Conservation (phyloP, 2,888 invertebrate species). For the Ophioninae sp. region DNA sequence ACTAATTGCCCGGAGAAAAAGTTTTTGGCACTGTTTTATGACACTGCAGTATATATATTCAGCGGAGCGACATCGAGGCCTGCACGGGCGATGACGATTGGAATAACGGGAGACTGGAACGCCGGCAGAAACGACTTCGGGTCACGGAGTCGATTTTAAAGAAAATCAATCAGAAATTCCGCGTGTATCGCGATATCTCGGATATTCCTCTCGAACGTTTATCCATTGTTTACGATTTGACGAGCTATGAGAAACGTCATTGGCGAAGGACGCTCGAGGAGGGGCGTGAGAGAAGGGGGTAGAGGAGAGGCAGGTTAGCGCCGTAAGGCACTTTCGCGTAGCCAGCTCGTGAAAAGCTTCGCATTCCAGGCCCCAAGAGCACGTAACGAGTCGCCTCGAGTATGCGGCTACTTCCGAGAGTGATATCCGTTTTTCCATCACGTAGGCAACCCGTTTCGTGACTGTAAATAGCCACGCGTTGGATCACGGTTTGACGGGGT, state of each 20-base stretch:
- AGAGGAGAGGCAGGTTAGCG: background rate
- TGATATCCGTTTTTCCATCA: constrained; percentile 76
- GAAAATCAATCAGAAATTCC: background rate
- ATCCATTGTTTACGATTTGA: background rate
- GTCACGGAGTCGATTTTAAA: background rate
- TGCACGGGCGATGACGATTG: constrained; percentile 69
- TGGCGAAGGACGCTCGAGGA: too few species aligned
- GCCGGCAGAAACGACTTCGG: constrained; percentile 60
- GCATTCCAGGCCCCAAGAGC: background rate
- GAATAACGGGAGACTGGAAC: constrained; percentile 76
- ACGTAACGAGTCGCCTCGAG: background rate
- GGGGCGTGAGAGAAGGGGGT: background rate
- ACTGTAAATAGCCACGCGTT: background rate
- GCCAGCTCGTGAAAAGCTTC: background rate
- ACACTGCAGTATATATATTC: constrained; percentile 19
- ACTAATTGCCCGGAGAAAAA: background rate
- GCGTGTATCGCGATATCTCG: background rate
- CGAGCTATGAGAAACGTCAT: background rate
- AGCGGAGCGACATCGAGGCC: constrained; percentile 36
- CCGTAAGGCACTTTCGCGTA: background rate
- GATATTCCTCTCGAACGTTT: background rate
- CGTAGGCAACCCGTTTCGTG: constrained; percentile 60
- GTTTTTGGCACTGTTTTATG: constrained; percentile 18
- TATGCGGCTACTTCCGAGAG: constrained; percentile 73
- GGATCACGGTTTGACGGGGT: too few species aligned